phyloP scores from a whole-genome alignment of 2,113 vertebrate species.

The Gambusia affinis region DNA sequence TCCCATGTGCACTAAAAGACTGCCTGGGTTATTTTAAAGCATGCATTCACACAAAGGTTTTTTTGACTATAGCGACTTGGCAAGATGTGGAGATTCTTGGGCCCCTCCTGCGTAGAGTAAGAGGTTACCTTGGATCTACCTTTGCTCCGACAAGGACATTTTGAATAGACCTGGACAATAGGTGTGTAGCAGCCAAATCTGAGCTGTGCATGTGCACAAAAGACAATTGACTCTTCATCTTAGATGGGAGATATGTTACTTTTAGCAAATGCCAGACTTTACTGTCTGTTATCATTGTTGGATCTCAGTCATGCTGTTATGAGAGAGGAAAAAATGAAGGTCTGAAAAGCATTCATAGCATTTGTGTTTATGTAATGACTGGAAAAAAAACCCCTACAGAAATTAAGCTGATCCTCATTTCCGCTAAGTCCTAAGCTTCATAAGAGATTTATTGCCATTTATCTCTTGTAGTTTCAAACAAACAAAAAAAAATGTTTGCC shows the following conservation, averaged over 20 bases:
- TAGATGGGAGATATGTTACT: background rate
- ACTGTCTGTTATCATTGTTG: background rate
- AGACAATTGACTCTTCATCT: background rate
- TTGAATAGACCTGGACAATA: background rate
- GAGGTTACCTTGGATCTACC: background rate
- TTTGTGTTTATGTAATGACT: background rate
- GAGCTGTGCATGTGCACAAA: background rate
- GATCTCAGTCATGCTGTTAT: background rate
- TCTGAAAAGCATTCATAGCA: background rate
- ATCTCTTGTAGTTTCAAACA: constrained; percentile 2
- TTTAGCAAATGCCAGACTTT: background rate
- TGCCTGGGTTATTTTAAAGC: background rate
- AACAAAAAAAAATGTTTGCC: background rate
- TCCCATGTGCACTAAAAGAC: background rate
- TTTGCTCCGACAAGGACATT: background rate
- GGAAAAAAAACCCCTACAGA: background rate
- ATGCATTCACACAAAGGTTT: background rate
- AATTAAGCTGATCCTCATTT: background rate
- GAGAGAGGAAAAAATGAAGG: background rate
- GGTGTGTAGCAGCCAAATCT: background rate
- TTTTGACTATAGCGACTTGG: background rate
- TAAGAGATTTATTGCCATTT: background rate
- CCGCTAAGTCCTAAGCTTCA: background rate
- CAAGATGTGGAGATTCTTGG: background rate
- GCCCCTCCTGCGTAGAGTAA: background rate